Evolutionary conservation across 2,113 vertebrate genomes (phyloP).

Genomic region (Clarias macrocephalus): DNA sequence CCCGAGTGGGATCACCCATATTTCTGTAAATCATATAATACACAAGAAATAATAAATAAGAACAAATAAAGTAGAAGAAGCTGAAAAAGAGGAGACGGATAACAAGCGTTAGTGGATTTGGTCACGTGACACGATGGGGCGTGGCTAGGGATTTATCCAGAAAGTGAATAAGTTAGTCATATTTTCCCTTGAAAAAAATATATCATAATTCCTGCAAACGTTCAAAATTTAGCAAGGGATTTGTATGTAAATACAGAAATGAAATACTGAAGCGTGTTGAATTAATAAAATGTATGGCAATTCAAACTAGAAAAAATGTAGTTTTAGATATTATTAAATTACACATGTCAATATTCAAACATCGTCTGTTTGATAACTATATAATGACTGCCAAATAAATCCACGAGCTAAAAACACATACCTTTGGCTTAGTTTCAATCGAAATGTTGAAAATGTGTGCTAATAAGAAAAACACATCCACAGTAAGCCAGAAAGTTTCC

Average conservation of each 20-base stretch:
- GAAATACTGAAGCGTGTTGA: background rate
- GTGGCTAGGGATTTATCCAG: background rate
- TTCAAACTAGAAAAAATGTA: background rate
- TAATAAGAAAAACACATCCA: background rate
- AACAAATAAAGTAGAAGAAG: too few species aligned
- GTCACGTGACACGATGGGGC: background rate
- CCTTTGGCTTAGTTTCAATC: background rate
- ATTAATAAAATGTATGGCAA: background rate
- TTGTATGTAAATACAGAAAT: background rate
- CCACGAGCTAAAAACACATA: background rate
- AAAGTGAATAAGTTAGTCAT: background rate
- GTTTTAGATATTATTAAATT: background rate
- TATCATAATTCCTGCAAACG: background rate
- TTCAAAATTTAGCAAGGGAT: too few species aligned
- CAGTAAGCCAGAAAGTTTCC: background rate
- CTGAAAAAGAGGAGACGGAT: background rate
- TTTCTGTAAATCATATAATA: background rate
- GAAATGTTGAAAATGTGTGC: background rate
- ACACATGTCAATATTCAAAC: background rate
- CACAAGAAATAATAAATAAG: background rate
- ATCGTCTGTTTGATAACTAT: background rate
- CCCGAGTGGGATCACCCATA: conserved; percentile 55
- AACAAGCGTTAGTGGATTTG: background rate
- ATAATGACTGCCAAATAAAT: background rate
- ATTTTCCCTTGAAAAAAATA: background rate